phyloP scores from a whole-genome alignment of 2,888 invertebrate genomes.

The Clitarchus hookeri region DNA sequence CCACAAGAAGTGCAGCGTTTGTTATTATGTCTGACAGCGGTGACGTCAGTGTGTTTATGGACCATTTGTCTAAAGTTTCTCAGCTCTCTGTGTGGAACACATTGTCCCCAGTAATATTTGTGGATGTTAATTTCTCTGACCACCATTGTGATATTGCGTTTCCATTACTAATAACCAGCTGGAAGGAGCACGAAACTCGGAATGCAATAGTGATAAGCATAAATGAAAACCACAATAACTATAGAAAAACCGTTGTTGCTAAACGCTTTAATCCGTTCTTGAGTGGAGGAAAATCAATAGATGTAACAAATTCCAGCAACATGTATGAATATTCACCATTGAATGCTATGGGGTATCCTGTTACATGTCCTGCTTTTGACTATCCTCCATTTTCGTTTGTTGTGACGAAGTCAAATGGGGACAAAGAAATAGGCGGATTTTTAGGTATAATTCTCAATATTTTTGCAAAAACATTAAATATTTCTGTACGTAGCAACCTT shows the following conservation, averaged over 20 bases:
- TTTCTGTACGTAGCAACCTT: neutral
- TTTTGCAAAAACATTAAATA: neutral
- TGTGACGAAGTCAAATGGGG: neutral
- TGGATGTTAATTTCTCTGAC: neutral
- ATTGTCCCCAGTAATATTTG: neutral
- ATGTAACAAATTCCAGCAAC: neutral
- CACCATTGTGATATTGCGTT: neutral
- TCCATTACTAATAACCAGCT: neutral
- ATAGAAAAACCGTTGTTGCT: neutral
- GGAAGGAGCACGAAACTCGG: neutral
- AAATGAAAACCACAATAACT: neutral
- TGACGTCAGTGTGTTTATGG: neutral
- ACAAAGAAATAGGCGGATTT: neutral
- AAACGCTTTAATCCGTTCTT: neutral
- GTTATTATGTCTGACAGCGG: neutral
- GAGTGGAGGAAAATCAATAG: neutral
- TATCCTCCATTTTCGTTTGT: neutral
- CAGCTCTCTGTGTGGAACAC: neutral
- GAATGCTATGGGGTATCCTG: neutral
- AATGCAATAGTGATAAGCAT: neutral
- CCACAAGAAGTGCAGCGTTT: neutral
- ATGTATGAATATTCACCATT: neutral
- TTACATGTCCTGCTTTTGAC: neutral
- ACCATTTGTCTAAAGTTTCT: neutral
- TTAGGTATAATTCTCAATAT: neutral